phyloP scores from a whole-genome alignment of 2,797 vertebrate genomes.

The Coilia nasus region DNA sequence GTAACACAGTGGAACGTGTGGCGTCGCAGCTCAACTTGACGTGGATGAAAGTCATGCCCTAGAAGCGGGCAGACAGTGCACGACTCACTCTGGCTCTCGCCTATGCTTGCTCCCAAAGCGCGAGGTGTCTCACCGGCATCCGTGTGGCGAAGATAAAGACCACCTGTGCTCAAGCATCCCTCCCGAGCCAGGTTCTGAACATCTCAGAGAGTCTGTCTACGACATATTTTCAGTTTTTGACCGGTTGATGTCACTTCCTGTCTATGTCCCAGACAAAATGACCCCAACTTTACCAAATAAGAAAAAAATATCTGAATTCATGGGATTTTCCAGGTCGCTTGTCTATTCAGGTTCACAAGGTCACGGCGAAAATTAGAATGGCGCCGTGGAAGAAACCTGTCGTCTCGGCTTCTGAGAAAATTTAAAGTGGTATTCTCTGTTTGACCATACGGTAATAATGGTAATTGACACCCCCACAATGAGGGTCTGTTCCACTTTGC shows the following conservation, averaged over 20 bases:
- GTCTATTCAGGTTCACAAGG: conserved; percentile 65
- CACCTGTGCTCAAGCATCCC: conserved; percentile 58
- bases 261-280: conserved; percentile 55
- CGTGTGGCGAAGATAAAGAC: conserved; percentile 61
- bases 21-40: conserved; percentile 68
- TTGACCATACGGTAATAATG: conserved; percentile 41
- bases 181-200: conserved; percentile 59
- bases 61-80: conserved; percentile 64
- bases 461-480: conserved; percentile 66
- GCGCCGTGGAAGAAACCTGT: conserved; percentile 34
- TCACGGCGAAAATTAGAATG: conserved; percentile 57
- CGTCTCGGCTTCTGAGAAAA: conserved; percentile 33
- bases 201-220: conserved; percentile 66
- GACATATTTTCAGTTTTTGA: conserved; percentile 73
- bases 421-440: conserved; percentile 60
- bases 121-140: conserved; percentile 60
- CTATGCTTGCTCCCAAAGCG: conserved; percentile 60
- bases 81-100: conserved; percentile 69
- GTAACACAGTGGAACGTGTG: conserved; percentile 58
- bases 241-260: conserved; percentile 84
- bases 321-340: conserved; percentile 54
- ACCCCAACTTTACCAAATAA: conserved; percentile 47
- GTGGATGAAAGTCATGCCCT: conserved; percentile 66
- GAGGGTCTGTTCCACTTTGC: conserved; percentile 52
- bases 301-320: conserved; percentile 55